Evolutionary conservation across 1,140 invertebrate genomes (phyloP), one percentile per base, ranked within the genome.

Genomic region (Bombus turneri): DNA sequence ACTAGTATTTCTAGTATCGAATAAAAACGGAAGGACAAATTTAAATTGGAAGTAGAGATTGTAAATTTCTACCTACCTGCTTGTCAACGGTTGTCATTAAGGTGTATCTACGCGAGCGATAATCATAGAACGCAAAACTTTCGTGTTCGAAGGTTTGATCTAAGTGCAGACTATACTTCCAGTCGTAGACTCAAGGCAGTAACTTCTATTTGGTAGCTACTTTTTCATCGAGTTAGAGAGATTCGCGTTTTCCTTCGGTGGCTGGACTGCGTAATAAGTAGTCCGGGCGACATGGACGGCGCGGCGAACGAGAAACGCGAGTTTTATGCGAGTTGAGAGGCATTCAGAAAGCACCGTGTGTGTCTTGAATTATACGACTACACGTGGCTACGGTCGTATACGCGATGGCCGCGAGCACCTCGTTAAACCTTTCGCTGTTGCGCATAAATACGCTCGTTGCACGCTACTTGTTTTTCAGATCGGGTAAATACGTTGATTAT

Each of bases 401-500:
- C 79, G 66, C 53, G 66, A 79, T 71, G 57, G 87, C 79, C 88
- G 83, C 75, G 72, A 80, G 83, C 85, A 41, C 57, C 83, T 89
- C 88, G 84, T 89, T 89, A 89, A 89, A 89, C 69, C 88, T 88
- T 71, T 87, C 76, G 64, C 47, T 64, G 77, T 64, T 80, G 77
- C 73, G 78, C 88, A 88, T 88, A 88, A 88, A 88, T 86, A 88
- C 82, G 64, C 66, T 76, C 72, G 76, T 72, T 62, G 76, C 77
- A 62, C 22, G 82, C 72, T 81, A 81, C 87, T 78, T 87, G 83
- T 86, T 88, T 88, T 75, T 64, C 79, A 64, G 69, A 25, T 64
- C 43, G 57, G 53, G 88, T 88, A 88, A 89, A 89, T 88, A 88
- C 88, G 88, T 88, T 85, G 83, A 89, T 89, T 89, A 86, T 86